Base-by-base conservation (phyloP, 64 coral and sea anemone genomes). In the Pocillopora verrucosa region DNA sequence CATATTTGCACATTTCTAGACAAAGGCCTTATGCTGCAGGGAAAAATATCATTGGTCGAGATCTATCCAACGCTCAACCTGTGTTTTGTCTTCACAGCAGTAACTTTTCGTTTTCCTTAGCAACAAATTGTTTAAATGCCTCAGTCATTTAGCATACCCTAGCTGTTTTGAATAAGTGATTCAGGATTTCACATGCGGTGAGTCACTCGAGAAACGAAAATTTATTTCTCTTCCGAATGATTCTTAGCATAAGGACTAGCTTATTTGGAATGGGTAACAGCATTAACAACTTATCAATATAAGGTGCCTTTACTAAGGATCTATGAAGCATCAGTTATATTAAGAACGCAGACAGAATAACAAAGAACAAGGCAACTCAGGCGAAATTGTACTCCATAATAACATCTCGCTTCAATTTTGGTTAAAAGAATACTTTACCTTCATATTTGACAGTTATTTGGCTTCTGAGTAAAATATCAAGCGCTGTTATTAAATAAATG, bases 91-190 rank as follows among this genome's bases (percentile, higher is more conserved):
- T 62, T 34, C 56, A 60, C 38, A 59, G 77, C n/a, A 34, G 38
- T 16, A 26, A 24, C 56, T 4, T 25, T 14, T 25, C 41, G 10
- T 61, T 62, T 60, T 61, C 79, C 79, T 62, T 81, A 25, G 79
- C 79, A 63, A 81, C 79, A 60, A 11, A 16, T 13, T 83, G 61
- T 68, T 83, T 69, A 51, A 83, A 57, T 85, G 36, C 82, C 15
- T 20, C 17, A 4, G 36, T 30, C 80, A 69, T 34, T 85, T 85
- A 26, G 37, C 13, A 72, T 16, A 68, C 20, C 80, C 80, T 83
- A 35, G 35, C n/a, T 64, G 30, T 63, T 68, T 20, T 68, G 61
- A 9, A 82, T 79, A 41, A 65, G 37, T n/a, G 30, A 82, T 65
- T 37, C 0, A 36, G 36, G 61, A 84, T 62, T 82, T 82, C 60